Conservation (phyloP, 2,797 vertebrate species). For the Lepus townsendii region DNA sequence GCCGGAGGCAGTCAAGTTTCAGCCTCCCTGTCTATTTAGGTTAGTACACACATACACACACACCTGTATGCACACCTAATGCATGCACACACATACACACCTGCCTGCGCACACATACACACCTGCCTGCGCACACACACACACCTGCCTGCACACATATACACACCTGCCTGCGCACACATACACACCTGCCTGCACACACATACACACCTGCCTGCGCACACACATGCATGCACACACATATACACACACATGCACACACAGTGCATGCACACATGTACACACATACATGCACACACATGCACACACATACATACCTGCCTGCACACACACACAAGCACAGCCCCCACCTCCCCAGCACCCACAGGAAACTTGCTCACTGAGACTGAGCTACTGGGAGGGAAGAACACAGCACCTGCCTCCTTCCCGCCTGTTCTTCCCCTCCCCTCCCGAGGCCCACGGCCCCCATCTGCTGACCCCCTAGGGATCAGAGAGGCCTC, state of each 20-base stretch:
- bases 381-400: background rate
- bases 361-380: fast-evolving
- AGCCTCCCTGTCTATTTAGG: background rate
- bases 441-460: background rate
- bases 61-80: too few relatives aligned
- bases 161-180: background rate
- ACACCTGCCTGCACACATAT: too few relatives aligned
- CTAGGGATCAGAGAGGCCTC: background rate
- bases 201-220: background rate
- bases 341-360: too few relatives aligned
- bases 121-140: background rate
- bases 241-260: too few relatives aligned
- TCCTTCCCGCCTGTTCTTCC: background rate
- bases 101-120: background rate
- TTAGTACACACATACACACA: background rate
- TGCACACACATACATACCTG: background rate
- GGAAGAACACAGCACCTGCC: background rate
- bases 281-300: background rate
- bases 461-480: background rate
- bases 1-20: background rate
- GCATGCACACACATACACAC: too few relatives aligned
- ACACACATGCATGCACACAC: background rate
- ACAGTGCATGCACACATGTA: too few relatives aligned
- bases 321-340: too few relatives aligned
- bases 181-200: background rate